Base-by-base conservation (phyloP, 1,140 invertebrate species). In the Meloidogyne chitwoodi region DNA sequence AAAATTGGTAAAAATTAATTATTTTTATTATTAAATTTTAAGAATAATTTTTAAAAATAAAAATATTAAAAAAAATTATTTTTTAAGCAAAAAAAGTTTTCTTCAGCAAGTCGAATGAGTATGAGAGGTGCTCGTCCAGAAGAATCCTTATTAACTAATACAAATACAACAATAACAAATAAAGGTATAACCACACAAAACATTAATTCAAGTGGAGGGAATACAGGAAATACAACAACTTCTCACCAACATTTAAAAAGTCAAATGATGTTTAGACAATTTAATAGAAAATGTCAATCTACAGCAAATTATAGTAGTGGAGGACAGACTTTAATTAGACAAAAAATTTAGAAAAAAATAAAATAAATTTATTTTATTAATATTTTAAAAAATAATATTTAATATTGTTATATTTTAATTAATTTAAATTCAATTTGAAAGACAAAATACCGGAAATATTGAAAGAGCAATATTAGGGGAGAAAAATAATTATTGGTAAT, bases 261-360 rank as follows among this genome's bases (percentile, higher is more conserved):
- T 29, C 44, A 44, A 19, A 74, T 74, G 73, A 74, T 74, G 73
- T 74, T 74, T 67, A 31, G 73, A 31, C 73, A 74, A 67, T 74
- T 74, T 67, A 31, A 29, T 19, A 34, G 64, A 64, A 73, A 67
- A 24, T 34, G 29, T 19, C 65, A 31, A n/a, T 5, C 65, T 34
- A n/a, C 65, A 10, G 19, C 38, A 41, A 64, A 24, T 64, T 56
- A 22, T 64, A 70, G 12, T 56, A 44, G 48, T 12, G 41, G 68
- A 1, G 71, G 71, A 73, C 71, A 34, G 56, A 29, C 63, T 29
- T 29, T 38, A n/a, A 64, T 73, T 64, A 63, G 56, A 34, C 29
- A 34, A 73, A 34, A 68, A 48, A 68, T 48, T 56, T 56, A 44
- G 48, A 56, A 56, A 56, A 56, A 6, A n/a, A n/a, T 16, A n/a